Percentiles rank a stretch among this genome's conserved stretches.
Conservation (phyloP, 2,797 vertebrate species). For the Protosalanx chinensis region DNA sequence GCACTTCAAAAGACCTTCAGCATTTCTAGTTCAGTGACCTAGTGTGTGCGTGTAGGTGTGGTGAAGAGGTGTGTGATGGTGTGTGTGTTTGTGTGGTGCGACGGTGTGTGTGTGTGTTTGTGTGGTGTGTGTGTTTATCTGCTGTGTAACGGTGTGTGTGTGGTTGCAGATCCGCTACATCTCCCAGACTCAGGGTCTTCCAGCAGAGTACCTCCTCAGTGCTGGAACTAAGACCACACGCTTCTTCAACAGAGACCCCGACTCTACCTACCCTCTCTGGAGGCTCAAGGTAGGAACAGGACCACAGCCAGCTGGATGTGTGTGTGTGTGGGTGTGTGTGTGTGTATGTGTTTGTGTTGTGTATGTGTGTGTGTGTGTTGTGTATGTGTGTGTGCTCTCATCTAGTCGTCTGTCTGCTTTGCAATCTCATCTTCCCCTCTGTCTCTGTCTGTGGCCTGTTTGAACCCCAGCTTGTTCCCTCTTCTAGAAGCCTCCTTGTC, state of each 20-base stretch:
- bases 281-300: conserved; percentile 87
- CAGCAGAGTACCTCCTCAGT: conserved; percentile 96
- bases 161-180: conserved; percentile 98
- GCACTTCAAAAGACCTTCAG: not conserved
- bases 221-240: conserved; percentile 98
- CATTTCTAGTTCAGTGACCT: no score
- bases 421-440: conserved; percentile 16
- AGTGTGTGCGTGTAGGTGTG: not conserved
- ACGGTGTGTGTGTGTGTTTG: not conserved
- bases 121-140: no score
- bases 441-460: conserved; percentile 26
- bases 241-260: conserved; percentile 98
- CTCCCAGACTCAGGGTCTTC: conserved; percentile 97
- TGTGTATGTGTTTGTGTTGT: no score
- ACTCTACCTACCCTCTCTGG: conserved; percentile 96
- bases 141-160: no score
- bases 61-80: not conserved
- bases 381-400: not conserved
- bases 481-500: conserved; percentile 22
- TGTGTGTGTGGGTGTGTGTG: conserved; percentile 1
- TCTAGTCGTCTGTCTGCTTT: not conserved
- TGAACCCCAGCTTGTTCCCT: conserved; percentile 39
- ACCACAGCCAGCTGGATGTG: not conserved
- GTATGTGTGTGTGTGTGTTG: conserved; percentile 10
- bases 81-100: not conserved